Evolutionary conservation across 2,797 vertebrate species (phyloP).

Genomic region (Tachyglossus aculeatus): DNA sequence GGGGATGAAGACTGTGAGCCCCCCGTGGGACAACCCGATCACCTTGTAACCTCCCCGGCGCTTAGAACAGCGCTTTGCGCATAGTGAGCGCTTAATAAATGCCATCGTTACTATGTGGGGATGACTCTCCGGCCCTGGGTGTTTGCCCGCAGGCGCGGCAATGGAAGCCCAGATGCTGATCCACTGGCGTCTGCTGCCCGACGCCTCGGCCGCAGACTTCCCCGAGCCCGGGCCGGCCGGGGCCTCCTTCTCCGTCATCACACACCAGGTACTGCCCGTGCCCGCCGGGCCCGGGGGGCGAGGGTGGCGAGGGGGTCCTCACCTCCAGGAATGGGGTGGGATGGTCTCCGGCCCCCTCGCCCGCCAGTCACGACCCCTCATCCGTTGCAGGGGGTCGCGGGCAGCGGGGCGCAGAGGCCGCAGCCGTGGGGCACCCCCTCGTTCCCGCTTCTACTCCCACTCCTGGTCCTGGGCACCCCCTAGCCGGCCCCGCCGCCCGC

Average conservation of each 20-base stretch:
- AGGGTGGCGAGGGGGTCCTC: not conserved
- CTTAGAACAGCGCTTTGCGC: no score
- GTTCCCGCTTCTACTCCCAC: slow-evolving; percentile 51
- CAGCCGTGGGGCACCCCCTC: slow-evolving; percentile 10
- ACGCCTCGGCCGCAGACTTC: not conserved
- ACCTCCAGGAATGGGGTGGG: not conserved
- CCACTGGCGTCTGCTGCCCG: slow-evolving; percentile 38
- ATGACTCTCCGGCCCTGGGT: not conserved
- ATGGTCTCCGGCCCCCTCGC: not conserved
- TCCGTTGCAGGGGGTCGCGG: slow-evolving; percentile 47
- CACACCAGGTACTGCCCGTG: slow-evolving; percentile 32
- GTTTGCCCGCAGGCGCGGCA: slow-evolving; percentile 41
- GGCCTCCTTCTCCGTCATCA: not conserved
- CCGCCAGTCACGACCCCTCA: not conserved
- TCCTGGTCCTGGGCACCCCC: slow-evolving; percentile 39
- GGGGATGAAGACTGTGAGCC: no score
- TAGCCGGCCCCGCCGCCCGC: slow-evolving; percentile 36
- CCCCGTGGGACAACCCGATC: no score
- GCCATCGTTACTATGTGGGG: no score
- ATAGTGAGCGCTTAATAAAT: no score
- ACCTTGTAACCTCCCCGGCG: no score
- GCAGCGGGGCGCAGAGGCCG: slow-evolving; percentile 9
- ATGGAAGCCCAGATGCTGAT: slow-evolving; percentile 50
- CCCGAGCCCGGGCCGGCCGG: not conserved
- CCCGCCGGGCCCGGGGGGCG: no score